Evolutionary conservation across 2,113 vertebrate species (phyloP).

Genomic region (Ascaphus truei): DNA sequence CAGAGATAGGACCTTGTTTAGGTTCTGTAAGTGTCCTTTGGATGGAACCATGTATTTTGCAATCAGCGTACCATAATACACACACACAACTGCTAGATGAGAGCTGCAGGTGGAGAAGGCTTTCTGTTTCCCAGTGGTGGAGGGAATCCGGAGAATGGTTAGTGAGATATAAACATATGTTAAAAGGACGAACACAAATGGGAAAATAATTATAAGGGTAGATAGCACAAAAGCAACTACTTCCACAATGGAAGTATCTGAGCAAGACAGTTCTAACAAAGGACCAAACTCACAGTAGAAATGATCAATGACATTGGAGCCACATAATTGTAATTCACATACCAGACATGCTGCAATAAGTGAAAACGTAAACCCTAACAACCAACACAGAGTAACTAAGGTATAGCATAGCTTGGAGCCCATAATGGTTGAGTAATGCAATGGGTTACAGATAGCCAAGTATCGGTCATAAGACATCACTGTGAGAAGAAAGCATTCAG

Average conservation of each 20-base stretch:
- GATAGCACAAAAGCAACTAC: neutral
- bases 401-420: too few relatives aligned
- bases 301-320: neutral
- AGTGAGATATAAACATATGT: constrained; percentile 49
- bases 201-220: constrained; percentile 43
- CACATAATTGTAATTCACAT: neutral
- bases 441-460: constrained; percentile 1
- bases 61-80: constrained; percentile 59
- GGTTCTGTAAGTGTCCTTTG: too few relatives aligned
- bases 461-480: constrained; percentile 11
- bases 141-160: constrained; percentile 47
- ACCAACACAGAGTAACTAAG: too few relatives aligned
- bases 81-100: constrained; percentile 46
- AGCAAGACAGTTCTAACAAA: neutral
- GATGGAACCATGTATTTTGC: too few relatives aligned
- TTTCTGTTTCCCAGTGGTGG: constrained; percentile 40
- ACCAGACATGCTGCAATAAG: too few relatives aligned
- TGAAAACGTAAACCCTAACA: too few relatives aligned
- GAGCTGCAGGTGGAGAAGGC: constrained; percentile 56
- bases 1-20: too few relatives aligned
- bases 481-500: neutral
- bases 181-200: too few relatives aligned
- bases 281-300: constrained; percentile 3
- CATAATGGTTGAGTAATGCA: constrained; percentile 1
- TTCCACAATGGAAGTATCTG: neutral